phyloP scores from a whole-genome alignment of 2,797 vertebrate species.

The Cyprinodon diabolis region DNA sequence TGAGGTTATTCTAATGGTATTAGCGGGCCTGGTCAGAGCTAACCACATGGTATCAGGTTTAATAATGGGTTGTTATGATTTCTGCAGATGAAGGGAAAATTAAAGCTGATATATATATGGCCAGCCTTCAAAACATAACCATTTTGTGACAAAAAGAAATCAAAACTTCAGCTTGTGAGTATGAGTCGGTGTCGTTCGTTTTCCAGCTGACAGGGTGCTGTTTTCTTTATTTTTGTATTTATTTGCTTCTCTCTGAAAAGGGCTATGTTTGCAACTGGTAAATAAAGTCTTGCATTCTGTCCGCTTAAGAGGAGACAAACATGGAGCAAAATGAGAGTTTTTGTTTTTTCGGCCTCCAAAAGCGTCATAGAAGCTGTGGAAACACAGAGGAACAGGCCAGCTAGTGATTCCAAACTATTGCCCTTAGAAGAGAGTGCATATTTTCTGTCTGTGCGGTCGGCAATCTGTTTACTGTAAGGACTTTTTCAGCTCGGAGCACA shows the following conservation, averaged over 20 bases:
- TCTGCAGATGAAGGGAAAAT: constrained; percentile 38
- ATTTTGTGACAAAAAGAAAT: constrained; percentile 41
- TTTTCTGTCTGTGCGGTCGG: constrained; percentile 83
- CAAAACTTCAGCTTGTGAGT: constrained; percentile 50
- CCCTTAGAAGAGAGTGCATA: constrained; percentile 76
- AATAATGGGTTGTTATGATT: constrained; percentile 32
- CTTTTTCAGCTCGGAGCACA: constrained; percentile 71
- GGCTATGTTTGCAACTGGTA: constrained; percentile 53
- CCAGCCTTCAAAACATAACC: constrained; percentile 46
- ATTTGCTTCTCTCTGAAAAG: constrained; percentile 58
- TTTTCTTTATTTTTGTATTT: constrained; percentile 22
- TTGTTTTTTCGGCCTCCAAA: constrained; percentile 56
- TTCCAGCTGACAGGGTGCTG: constrained; percentile 42
- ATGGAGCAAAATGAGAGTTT: constrained; percentile 64
- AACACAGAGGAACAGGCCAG: constrained; percentile 82
- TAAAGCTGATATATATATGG: constrained; percentile 49
- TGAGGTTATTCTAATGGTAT: constrained; percentile 5
- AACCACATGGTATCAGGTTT: constrained; percentile 27
- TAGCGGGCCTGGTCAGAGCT: constrained; percentile 20
- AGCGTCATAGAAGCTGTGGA: constrained; percentile 72
- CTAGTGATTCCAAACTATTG: constrained; percentile 76
- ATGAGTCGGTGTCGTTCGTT: constrained; percentile 46
- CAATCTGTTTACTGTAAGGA: constrained; percentile 82
- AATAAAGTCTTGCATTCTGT: constrained; percentile 68
- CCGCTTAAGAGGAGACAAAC: constrained; percentile 68